Percentiles rank a stretch among this genome's conserved stretches.
Conservation (phyloP, 2,797 vertebrate species). For the Chrysocyon brachyurus region DNA sequence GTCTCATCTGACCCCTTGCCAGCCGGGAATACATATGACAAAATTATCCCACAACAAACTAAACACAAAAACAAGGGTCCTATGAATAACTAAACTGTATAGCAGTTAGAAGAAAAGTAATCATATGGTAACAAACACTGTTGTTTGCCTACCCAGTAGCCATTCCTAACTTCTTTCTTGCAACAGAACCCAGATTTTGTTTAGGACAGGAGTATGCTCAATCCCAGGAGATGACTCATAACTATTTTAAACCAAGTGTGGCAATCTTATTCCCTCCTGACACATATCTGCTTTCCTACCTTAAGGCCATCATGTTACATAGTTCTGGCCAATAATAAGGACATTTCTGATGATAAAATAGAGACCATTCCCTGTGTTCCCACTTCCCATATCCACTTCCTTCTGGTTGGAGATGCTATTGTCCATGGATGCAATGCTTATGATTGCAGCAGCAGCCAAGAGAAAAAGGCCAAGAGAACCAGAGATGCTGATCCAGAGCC, state of each 20-base stretch:
- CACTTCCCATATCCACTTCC: neutral
- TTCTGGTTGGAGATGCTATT: neutral
- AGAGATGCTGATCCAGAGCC: neutral
- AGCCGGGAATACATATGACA: neutral
- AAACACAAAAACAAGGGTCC: constrained; percentile 40
- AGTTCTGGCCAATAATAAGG: neutral
- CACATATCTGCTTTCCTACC: constrained; percentile 8
- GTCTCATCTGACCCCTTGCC: neutral
- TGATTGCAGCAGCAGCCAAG: neutral
- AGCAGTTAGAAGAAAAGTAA: constrained; percentile 3
- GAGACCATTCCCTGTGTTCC: neutral
- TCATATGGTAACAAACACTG: neutral
- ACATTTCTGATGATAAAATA: neutral
- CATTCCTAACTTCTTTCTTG: neutral
- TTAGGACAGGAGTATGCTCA: neutral
- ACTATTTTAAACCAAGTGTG: neutral
- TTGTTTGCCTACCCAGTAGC: neutral
- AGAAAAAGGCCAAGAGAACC: neutral
- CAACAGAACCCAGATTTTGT: neutral
- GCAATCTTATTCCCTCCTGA: neutral
- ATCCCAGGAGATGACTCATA: neutral
- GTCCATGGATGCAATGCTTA: neutral
- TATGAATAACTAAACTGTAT: neutral
- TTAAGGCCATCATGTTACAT: neutral
- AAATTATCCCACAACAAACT: constrained; percentile 38